Evolutionary conservation across 2,888 invertebrate genomes (phyloP), one percentile per base, ranked within the genome.

Genomic region (Platycheirus rosarum): DNA sequence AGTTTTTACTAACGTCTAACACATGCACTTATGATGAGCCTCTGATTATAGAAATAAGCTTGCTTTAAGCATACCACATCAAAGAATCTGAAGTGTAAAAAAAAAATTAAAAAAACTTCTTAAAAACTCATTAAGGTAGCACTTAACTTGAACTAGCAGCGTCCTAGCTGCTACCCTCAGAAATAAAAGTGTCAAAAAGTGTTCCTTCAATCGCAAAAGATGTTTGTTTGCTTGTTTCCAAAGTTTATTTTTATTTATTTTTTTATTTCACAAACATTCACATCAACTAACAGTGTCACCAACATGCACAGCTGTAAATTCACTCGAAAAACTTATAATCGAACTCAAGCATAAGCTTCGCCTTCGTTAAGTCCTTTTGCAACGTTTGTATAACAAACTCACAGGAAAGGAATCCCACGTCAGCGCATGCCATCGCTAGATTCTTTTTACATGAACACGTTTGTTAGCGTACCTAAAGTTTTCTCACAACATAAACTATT

Each of bases 401-500:
- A 14, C 29, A 63, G 35, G 46, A 69, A 14, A 63, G 35, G 46
- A 69, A 14, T 44, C 14, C 40, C 20, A 14, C 40, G 26, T 57
- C 62, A 63, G 29, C 14, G 26, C 20, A 14, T 23, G 37, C 20
- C 62, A 55, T 48, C 13, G 35, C 7, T 20, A 8, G 35, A 7
- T 42, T 16, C 14, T 29, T 26, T n/a, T 9, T 23, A 11, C 70
- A 32, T 57, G 49, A 35, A 70, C 35, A 69, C 37, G 16, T 76
- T 48, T 63, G 63, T 49, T 55, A 32, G 48, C 40, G 26, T n/a
- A 23, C n/a, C n/a, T 40, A 69, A 69, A 46, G 20, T 76, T 76
- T 76, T 51, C 48, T 9, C 70, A 42, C 42, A 63, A 71, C 70
- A 44, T 60, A 57, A 70, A 65, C 77, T 70, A 51, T 70, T 76